These are phyloP conservation scores for Euproctis similis DNA, from an alignment of 2,888 invertebrate genomes.

Conservation along the genomic window DNA sequence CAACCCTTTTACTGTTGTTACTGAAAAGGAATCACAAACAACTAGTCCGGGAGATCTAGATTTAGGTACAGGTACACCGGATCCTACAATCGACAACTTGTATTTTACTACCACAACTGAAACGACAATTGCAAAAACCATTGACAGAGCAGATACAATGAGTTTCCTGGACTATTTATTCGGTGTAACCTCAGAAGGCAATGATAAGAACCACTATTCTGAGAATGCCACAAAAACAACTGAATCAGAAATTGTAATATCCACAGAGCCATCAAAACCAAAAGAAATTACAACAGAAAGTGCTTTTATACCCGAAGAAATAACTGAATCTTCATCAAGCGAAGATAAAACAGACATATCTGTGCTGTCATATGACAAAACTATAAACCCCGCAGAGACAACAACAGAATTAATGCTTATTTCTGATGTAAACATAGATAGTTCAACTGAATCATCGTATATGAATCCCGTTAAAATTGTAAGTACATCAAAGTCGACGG, in stretches of 20 bases:
- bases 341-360: conserved; percentile 16
- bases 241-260: conserved; percentile 27
- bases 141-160: conserved; percentile 46
- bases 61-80: conserved; percentile 54
- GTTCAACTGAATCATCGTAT: conserved; percentile 53
- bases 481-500: conserved; percentile 87
- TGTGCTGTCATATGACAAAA: conserved; percentile 13
- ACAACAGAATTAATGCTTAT: conserved; percentile 22
- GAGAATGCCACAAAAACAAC: conserved; percentile 25
- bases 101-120: conserved; percentile 45
- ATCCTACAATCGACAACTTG: conserved; percentile 49
- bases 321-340: conserved; percentile 32
- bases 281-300: conserved; percentile 51
- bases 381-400: conserved; percentile 15
- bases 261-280: conserved; percentile 35
- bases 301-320: conserved; percentile 60
- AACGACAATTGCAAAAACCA: conserved; percentile 33
- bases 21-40: conserved; percentile 30
- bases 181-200: conserved; percentile 47
- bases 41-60: conserved; percentile 56
- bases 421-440: conserved; percentile 32
- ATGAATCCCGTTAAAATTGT: conserved; percentile 74
- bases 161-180: conserved; percentile 64
- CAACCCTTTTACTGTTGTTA: conserved; percentile 21
- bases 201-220: conserved; percentile 23